Evolutionary conservation across 1,140 invertebrate genomes (phyloP), one percentile per base, ranked within the genome.

Genomic region (Littorina saxatilis): DNA sequence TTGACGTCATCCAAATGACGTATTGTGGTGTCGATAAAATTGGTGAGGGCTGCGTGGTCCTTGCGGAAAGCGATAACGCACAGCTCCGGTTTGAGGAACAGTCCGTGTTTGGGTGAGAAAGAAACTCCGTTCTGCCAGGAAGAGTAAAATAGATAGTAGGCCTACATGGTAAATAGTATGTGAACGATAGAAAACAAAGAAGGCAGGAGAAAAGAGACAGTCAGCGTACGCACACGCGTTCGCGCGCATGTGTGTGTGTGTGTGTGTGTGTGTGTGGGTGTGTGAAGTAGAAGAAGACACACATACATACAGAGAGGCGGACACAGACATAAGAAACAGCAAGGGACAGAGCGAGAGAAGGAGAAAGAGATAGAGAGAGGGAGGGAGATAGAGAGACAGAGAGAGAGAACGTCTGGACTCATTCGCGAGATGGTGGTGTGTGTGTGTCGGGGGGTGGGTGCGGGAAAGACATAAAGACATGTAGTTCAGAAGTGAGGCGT

Each of bases 1-100:
- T 82, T 86, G 37, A 84, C 83, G 39, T 87, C 87, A 27, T 85
- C 82, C 52, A 87, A 72, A n/a, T 86, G 80, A 39, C 79, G 82
- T 15, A 89, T 35, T 35, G 86, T 78, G 2, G 82, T 61, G n/a
- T 88, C 86, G 2, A 84, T 70, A 9, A 83, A 82, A 4, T 82
- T 63, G 9, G 80, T 82, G n/a, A 87, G 80, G n/a, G 84, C 83
- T 15, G 80, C 52, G 78, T 84, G 83, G 50, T 87, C 83, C 35
- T 84, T 81, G n/a, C 84, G 84, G 55, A 89, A 87, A 7, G 85
- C 66, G 0, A 88, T 77, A 9, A 88, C 78, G 74, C 88, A 89
- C 27, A 88, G 73, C 58, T 89, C 88, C 29, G 86, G 87, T 39
- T 81, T 85, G 17, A 88, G 78, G 52, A 78, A 82, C 1, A 86